Evolutionary conservation across 2,113 vertebrate species (phyloP).

Genomic region (Capreolus pygargus): DNA sequence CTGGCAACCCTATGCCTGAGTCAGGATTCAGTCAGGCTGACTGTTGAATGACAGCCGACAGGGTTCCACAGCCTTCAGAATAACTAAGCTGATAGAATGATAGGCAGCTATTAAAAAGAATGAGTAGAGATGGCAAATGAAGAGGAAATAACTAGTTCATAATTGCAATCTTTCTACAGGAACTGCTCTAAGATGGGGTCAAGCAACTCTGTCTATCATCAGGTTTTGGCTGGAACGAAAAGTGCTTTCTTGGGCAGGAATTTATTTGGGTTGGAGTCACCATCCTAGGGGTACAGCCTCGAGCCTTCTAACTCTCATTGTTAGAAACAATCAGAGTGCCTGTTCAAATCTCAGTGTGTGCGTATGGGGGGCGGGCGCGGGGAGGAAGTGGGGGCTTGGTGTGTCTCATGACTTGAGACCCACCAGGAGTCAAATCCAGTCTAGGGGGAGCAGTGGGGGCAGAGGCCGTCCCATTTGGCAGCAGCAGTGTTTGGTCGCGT

Average conservation of each 20-base stretch:
- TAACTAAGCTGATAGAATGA: background rate
- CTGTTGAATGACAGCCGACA: too few relatives aligned
- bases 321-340: background rate
- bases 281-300: background rate
- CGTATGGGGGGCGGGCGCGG: fast-evolving
- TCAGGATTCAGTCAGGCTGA: background rate
- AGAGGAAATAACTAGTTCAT: background rate
- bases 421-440: background rate
- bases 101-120: background rate
- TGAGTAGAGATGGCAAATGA: fast-evolving
- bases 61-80: background rate
- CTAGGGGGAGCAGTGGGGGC: background rate
- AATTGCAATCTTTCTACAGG: background rate
- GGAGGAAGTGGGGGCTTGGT: background rate
- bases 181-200: background rate
- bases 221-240: background rate
- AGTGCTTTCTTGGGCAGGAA: background rate
- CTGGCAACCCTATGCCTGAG: background rate
- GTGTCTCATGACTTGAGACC: background rate
- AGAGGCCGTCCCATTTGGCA: background rate
- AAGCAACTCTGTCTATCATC: background rate
- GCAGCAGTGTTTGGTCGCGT: fast-evolving
- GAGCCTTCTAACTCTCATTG: background rate
- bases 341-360: background rate
- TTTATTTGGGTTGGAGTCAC: background rate